Base-by-base conservation (phyloP, 2,888 invertebrate genomes). In the Epiblema foenella region DNA sequence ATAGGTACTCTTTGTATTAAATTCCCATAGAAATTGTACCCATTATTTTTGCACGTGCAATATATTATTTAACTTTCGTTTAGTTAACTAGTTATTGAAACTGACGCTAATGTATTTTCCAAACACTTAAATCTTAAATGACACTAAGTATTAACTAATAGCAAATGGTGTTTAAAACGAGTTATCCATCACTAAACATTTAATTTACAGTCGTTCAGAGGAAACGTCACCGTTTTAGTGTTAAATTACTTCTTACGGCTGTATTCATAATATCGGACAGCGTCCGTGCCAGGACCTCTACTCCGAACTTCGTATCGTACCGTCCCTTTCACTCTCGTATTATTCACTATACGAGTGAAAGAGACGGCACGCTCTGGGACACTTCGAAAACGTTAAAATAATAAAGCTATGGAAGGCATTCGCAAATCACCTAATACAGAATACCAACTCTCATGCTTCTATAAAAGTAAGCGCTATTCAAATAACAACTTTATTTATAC, bases 391-490 rank as follows among this genome's bases (percentile, higher is more conserved):
- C 77, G 73, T 77, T 81, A 78, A 79, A 78, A 78, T 76, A 73
- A 77, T 75, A 73, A 81, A 86, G 82, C 84, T 78, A 84, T 81
- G 79, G 80, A 83, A 82, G 80, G 79, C 81, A 76, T 80, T 81
- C 82, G 77, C 83, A 86, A 83, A 84, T 88, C 80, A 84, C 77
- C 79, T 82, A 85, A 86, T 83, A 83, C 78, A 79, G 77, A 81
- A 79, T 82, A 83, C 75, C 75, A 58, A 46, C 51, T 15, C 46
- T 59, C 33, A 49, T 70, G 52, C 68, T 60, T 33, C 57, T 18
- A 71, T 51, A 57, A 39, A 24, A 62, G 5, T 56, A 37, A 46
- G n/a, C 62, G 39, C 17, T 51, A 74, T 64, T 56, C 33, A 2
- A 79, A 42, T 74, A 29, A 74, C 7, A 73, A 78, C 79, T 72